Evolutionary conservation across 2,113 vertebrate species (phyloP), one percentile per base, ranked within the genome.

Genomic region (Xiphophorus maculatus): DNA sequence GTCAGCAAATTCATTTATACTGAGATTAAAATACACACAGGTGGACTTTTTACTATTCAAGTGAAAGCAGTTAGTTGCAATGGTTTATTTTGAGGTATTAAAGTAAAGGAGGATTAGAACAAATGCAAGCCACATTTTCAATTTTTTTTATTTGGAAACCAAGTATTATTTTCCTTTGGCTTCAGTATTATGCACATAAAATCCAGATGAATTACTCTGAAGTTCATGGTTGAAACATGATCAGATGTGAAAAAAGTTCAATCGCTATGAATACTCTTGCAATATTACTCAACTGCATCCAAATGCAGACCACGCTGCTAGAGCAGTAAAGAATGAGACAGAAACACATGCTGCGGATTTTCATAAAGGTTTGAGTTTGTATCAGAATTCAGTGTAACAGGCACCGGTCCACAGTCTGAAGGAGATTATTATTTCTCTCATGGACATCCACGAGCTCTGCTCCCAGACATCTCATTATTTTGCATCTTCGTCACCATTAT

Each of bases 401-500:
- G 65, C 73, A 80, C n/a, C 14, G 72, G 68, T 80, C 77, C 60
- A 42, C 73, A 66, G 2, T 25, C 71, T 29, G 58, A 65, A n/a
- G 22, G 22, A 74, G 69, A 90, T 84, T 63, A 80, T 76, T 2
- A 9, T 66, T 73, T 80, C 64, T 63, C 66, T 48, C 0, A 22
- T 40, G 73, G 87, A 88, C 79, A 68, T 73, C 60, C 44, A 63
- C 7, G 64, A 40, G 8, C 82, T 75, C 68, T 70, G 66, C 81
- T 87, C 63, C 63, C 79, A 84, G 87, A 87, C 82, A 68, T 79
- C 87, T 92, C 85, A 84, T 92, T 92, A 92, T 85, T 89, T 79
- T 71, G 85, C 80, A 91, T 92, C 76, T 83, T 89, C 77, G 79
- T 92, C 87, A 89, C 81, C 85, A 87, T 92, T 92, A 90, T 91